phyloP scores from a whole-genome alignment of 1,140 invertebrate genomes.

The Lepeophtheirus salmonis region DNA sequence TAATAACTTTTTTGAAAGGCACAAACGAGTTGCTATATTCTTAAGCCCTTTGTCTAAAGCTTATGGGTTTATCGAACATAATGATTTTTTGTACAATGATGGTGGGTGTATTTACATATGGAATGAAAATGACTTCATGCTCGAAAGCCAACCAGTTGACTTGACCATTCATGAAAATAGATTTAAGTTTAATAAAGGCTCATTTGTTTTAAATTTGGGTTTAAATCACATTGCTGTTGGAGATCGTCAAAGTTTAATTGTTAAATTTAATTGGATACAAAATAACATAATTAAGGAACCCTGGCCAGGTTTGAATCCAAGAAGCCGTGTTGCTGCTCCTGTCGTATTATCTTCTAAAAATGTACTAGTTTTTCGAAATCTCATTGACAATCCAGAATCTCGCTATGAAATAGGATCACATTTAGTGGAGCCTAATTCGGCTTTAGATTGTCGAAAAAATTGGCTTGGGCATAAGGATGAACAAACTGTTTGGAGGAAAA shows the following conservation, averaged over 20 bases:
- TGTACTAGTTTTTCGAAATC: constrained; percentile 69
- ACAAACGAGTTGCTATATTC: constrained; percentile 50
- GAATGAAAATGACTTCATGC: constrained; percentile 52
- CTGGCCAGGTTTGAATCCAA: constrained; percentile 56
- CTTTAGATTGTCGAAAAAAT: constrained; percentile 82
- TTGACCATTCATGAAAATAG: constrained; percentile 67
- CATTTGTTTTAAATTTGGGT: constrained; percentile 66
- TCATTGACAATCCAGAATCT: constrained; percentile 72
- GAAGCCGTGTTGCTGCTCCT: constrained; percentile 69
- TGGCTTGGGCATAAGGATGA: constrained; percentile 69
- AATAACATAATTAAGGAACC: constrained; percentile 73
- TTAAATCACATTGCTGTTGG: constrained; percentile 58
- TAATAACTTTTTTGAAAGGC: constrained; percentile 59
- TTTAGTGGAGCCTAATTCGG: constrained; percentile 72
- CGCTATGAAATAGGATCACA: constrained; percentile 87
- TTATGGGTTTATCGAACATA: constrained; percentile 56
- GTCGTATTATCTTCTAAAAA: constrained; percentile 70
- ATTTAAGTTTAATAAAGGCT: constrained; percentile 64
- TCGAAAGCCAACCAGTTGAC: constrained; percentile 43
- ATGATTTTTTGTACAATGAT: constrained; percentile 58
- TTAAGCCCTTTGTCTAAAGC: constrained; percentile 67
- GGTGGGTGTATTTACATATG: constrained; percentile 68
- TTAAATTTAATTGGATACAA: constrained; percentile 69
- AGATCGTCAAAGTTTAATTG: constrained; percentile 50
- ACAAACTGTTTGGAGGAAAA: constrained; percentile 42